Evolutionary conservation across 2,113 vertebrate genomes (phyloP), one percentile per base, ranked within the genome.

Genomic region (Nibea albiflora): DNA sequence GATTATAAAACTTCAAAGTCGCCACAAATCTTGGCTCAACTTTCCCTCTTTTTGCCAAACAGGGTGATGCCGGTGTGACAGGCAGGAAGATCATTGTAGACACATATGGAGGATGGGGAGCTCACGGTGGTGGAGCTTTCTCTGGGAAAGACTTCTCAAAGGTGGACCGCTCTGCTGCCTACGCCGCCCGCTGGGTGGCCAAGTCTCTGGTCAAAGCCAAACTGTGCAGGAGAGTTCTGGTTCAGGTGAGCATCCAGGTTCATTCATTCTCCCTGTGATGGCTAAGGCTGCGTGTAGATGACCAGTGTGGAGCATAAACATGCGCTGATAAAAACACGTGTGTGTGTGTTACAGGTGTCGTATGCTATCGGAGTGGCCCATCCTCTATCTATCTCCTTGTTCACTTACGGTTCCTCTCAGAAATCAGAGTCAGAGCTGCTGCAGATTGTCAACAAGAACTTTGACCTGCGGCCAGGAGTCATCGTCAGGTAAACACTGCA

Each of bases 21-120:
- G 24, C 1, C 46, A 1, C 16, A 17, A 3, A 42, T 15, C 54
- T 60, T 54, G 58, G 39, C 50, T 77, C 53, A 42, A 76, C 15
- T 35, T 46, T 15, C 22, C 8, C 44, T 49, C 16, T 22, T 19
- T 50, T 35, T 57, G 0, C 14, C 15, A 54, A 4, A 6, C 83
- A 99, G 98, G 98, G 98, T 0, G 98, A 99, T n/a, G 98, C 98
- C 1, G 98, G 98, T 0, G 97, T 99, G 60, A 99, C 98, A 0
- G 98, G 98, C 17, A 94, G 98, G 73, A 99, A 99, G 93, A 99
- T 99, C 89, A 99, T 99, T 4, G 98, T 99, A 56, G 98, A 99
- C 86, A 99, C 98, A 0, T 99, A 99, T 0, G 98, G 98, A 0
- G 98, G 98, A 61, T 99, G 98, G 98, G 98, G 98, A 0, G 98